Base-by-base conservation (phyloP, 2,113 vertebrate species). In the Micromys minutus region DNA sequence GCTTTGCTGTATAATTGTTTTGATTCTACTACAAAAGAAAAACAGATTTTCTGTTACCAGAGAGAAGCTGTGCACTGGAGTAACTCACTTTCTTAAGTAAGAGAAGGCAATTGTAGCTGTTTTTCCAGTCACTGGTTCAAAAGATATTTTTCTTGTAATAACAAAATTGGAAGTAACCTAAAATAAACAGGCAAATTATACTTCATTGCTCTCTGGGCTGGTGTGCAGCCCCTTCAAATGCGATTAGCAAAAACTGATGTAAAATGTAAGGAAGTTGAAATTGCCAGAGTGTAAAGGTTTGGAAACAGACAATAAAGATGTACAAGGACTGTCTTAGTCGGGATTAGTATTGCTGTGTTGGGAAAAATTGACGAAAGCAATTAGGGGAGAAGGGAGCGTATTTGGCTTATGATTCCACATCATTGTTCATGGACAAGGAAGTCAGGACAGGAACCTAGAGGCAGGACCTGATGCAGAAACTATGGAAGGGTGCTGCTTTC, bases 31-130 rank as follows among this genome's bases (percentile, higher is more conserved):
- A 47, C 76, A 80, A 71, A 47, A 86, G 59, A 86, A 63, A 90
- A 86, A 85, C 10, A 5, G 11, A 47, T 47, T 75, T 76, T 79
- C 45, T 95, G 71, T 65, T 72, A 50, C 72, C 21, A 75, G 21
- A 94, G 55, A 21, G 36, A 94, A 94, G 59, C 55, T 63, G 65
- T 59, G 36, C 4, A 45, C 2, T 57, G 89, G 59, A 36, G 39
- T 75, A 91, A 94, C 75, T 90, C 84, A 85, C 45, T 92, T 80
- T 59, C 75, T 45, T 89, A 94, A 88, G 80, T 88, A 69, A 90
- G 61, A n/a, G 52, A 71, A 65, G 17, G n/a, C 31, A 95, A 57
- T 36, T 67, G 7, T 74, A 42, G 4, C 59, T 5, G 59, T 52
- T 81, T 92, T 81, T 21, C 34, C 36, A 86, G 45, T 19, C 34